These are phyloP conservation scores for Mesochorus sp. DNA, from an alignment of 2,888 invertebrate genomes.

Conservation along the genomic window DNA sequence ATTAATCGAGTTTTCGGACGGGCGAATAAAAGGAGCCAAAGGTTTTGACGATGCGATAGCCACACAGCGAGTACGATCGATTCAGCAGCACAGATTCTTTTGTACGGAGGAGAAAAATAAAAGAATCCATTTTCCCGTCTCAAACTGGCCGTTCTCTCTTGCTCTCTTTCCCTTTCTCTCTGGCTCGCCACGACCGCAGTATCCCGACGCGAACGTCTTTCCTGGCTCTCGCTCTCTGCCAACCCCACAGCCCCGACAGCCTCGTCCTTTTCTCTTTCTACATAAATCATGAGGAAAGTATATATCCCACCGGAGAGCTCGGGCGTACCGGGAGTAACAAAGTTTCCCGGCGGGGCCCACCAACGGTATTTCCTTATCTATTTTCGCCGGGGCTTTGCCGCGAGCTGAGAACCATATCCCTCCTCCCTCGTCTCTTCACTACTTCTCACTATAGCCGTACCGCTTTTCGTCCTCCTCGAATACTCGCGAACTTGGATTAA, in stretches of 20 bases:
- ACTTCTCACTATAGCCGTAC: constrained; percentile 37
- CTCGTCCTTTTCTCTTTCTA: constrained; percentile 55
- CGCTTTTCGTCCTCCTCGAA: constrained; percentile 41
- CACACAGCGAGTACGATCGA: constrained; percentile 20
- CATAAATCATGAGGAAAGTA: constrained; percentile 64
- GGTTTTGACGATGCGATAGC: constrained; percentile 5
- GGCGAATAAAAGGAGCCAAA: neutral
- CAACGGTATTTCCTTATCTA: constrained; percentile 63
- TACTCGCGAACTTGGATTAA: constrained; percentile 61
- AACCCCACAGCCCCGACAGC: neutral
- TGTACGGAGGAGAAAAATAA: neutral
- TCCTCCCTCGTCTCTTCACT: constrained; percentile 38
- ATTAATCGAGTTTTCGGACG: constrained; percentile 17
- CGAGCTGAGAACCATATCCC: constrained; percentile 24
- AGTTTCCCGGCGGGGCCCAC: constrained; percentile 59
- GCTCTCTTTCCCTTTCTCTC: neutral
- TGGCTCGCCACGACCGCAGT: constrained; percentile 25
- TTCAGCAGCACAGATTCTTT: constrained; percentile 37
- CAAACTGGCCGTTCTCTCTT: neutral
- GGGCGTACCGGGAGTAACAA: constrained; percentile 53
- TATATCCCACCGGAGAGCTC: constrained; percentile 55
- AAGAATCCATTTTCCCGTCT: neutral
- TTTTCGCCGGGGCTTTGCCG: constrained; percentile 60
- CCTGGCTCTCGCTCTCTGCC: constrained; percentile 8
- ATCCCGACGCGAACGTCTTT: constrained; percentile 31